phyloP scores from a whole-genome alignment of 2,888 invertebrate species.

The Odontocolon sp. region DNA sequence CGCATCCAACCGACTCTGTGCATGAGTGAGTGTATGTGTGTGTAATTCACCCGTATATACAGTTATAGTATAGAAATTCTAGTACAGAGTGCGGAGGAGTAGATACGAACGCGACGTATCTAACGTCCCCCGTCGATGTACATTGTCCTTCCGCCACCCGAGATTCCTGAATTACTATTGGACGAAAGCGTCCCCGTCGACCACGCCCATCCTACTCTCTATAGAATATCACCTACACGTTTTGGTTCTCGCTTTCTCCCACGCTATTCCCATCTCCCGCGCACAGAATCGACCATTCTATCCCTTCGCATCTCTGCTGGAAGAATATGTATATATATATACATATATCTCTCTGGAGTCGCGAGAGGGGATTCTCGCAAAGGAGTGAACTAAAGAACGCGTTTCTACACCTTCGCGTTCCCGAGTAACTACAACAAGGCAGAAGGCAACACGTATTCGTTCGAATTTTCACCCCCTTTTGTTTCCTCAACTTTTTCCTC shows the following conservation, averaged over 20 bases:
- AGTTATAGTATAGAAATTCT: constrained; percentile 42
- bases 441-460: neutral
- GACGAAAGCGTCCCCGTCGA: constrained; percentile 76
- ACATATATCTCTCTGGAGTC: constrained; percentile 12
- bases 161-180: constrained; percentile 78
- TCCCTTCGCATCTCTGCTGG: constrained; percentile 48
- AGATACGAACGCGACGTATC: constrained; percentile 47
- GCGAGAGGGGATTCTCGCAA: constrained; percentile 31
- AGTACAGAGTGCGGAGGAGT: constrained; percentile 28
- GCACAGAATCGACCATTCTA: constrained; percentile 56
- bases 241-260: constrained; percentile 43
- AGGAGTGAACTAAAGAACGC: constrained; percentile 29
- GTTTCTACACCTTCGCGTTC: constrained; percentile 20
- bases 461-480: constrained; percentile 18
- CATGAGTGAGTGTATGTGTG: constrained; percentile 6
- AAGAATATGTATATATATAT: constrained; percentile 8
- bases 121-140: constrained; percentile 66
- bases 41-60: constrained; percentile 19
- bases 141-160: constrained; percentile 78
- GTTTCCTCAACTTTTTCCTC: constrained; percentile 7
- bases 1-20: too few species aligned
- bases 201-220: constrained; percentile 72
- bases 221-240: constrained; percentile 47
- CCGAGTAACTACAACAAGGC: neutral
- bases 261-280: constrained; percentile 59